Conservation (phyloP, 2,113 vertebrate species). For the Upupa epops region DNA sequence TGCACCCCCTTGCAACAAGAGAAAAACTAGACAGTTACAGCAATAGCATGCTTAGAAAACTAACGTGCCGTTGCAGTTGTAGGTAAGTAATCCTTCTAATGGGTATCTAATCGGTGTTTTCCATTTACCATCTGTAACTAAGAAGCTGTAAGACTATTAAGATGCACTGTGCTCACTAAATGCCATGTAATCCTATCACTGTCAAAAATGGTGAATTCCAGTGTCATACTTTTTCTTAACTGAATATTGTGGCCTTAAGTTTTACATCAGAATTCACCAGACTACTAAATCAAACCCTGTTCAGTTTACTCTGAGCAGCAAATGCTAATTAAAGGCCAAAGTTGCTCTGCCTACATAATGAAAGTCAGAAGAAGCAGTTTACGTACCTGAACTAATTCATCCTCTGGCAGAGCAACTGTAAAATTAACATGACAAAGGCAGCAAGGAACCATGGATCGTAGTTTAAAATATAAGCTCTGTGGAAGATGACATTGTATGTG, state of each 20-base stretch:
- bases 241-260: neutral
- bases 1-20: neutral
- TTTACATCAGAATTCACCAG: neutral
- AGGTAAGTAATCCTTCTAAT: neutral
- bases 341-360: neutral
- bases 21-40: neutral
- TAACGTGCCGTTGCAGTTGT: neutral
- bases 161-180: neutral
- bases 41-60: neutral
- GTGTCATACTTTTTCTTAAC: neutral
- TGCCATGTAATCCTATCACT: neutral
- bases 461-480: conserved; percentile 97
- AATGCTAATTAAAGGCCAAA: neutral
- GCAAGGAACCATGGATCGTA: conserved; percentile 95
- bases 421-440: conserved; percentile 98
- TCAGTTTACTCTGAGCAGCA: neutral
- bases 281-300: neutral
- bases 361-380: neutral
- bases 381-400: conserved; percentile 93
- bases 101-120: neutral
- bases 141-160: neutral
- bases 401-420: conserved; percentile 94
- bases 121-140: neutral
- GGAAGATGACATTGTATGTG: conserved; percentile 8
- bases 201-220: neutral